Evolutionary conservation across 2,888 invertebrate species (phyloP), one percentile per base, ranked within the genome.

Genomic region (Apomyelois bistriatella): DNA sequence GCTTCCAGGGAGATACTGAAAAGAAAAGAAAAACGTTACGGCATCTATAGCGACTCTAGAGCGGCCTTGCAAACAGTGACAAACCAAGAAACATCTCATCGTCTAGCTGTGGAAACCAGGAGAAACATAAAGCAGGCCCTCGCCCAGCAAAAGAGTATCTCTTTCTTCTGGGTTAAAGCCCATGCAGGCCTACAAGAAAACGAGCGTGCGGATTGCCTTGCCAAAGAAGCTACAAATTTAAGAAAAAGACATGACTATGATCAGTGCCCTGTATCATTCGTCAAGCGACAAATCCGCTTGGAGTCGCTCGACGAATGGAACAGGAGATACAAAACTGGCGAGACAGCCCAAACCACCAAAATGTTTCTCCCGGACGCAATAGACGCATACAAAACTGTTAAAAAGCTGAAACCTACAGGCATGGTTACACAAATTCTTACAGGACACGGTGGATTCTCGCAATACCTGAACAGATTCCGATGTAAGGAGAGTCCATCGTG

Each of bases 301-400:
- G 48, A 48, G 1, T 35, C 60, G 37, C 50, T 60, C 10, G 53
- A 41, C 28, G 57, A 60, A 28, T 58, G 58, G 58, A 40, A 51
- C 28, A 16, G 38, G 15, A 43, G 58, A 35, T 58, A 56, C 15
- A 15, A n/a, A 17, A 1, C 10, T 0, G 52, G 49, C 0, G 16
- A 38, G 0, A 58, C 57, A 0, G 61, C 57, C 0, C 8, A 32
- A 0, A 16, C 28, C 0, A 61, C 60, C 0, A 60, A 54, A 22
- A 8, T 54, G 0, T 58, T 58, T 15, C 53, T 62, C 22, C 47
- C 47, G 13, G 35, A 28, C 1, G 35, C 47, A 3, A 7, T 15
- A 10, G 15, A 3, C 1, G 47, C 47, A 1, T 47, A 47, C 9
- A 13, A 8, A 8, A 15, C 13, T 1, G 9, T 47, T 2, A 28